These are phyloP conservation scores for Alexandromys fortis DNA, from an alignment of 2,113 vertebrate genomes.

Conservation along the genomic window DNA sequence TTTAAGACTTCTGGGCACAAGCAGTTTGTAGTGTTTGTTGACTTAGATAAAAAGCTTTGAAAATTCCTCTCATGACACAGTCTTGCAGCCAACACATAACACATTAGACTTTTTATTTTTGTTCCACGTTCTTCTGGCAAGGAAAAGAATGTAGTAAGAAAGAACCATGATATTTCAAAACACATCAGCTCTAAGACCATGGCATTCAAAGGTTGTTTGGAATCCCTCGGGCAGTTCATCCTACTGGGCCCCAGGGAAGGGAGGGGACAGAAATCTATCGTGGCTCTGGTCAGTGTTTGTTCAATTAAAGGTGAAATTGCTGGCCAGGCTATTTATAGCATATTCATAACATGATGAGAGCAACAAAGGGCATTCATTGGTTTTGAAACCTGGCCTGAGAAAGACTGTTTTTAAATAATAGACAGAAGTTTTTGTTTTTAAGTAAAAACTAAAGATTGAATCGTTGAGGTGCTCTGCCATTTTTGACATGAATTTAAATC, in stretches of 20 bases:
- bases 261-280: slow-evolving; percentile 69
- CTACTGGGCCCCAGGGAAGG: slow-evolving; percentile 63
- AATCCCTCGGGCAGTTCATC: slow-evolving; percentile 69
- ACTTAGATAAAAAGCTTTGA: slow-evolving; percentile 2
- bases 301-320: slow-evolving; percentile 79
- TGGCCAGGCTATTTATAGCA: slow-evolving; percentile 75
- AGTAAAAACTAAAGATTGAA: slow-evolving; percentile 15
- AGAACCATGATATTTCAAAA: slow-evolving; percentile 68
- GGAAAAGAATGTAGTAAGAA: slow-evolving; percentile 74
- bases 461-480: neutral
- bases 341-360: slow-evolving; percentile 69
- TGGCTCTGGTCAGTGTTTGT: slow-evolving; percentile 61
- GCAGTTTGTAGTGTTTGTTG: slow-evolving; percentile 33
- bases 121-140: slow-evolving; percentile 65
- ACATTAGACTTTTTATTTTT: slow-evolving; percentile 51
- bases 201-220: slow-evolving; percentile 71
- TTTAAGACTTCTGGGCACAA: neutral
- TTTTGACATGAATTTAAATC: slow-evolving; percentile 47
- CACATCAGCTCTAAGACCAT: slow-evolving; percentile 59
- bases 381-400: slow-evolving; percentile 50
- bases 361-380: slow-evolving; percentile 29
- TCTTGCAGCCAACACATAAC: slow-evolving; percentile 48
- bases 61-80: slow-evolving; percentile 28
- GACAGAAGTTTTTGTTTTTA: slow-evolving; percentile 15
- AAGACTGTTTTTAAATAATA: slow-evolving; percentile 53